Evolutionary conservation across 2,888 invertebrate genomes (phyloP).

Genomic region (Epiblema foenella): DNA sequence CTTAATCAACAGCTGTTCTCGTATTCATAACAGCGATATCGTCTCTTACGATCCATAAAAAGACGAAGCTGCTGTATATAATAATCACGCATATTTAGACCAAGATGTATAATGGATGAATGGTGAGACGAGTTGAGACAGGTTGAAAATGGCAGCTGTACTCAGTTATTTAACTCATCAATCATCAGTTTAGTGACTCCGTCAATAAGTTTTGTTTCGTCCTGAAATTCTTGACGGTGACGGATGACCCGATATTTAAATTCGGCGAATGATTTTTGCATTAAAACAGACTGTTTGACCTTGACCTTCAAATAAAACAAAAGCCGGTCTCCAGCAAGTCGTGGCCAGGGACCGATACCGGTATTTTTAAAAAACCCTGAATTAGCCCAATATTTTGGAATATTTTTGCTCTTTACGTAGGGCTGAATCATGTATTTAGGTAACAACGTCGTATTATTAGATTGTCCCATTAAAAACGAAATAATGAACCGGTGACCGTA

Average conservation of each 20-base stretch:
- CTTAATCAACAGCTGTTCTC: constrained; percentile 1
- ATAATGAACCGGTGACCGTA: no score
- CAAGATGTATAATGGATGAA: background rate
- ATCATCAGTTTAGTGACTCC: constrained; percentile 43
- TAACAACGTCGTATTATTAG: no score
- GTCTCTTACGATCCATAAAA: background rate
- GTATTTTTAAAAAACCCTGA: no score
- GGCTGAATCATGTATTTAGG: no score
- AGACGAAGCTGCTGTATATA: background rate
- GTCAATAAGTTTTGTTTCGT: constrained; percentile 46
- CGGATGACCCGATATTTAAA: constrained; percentile 14
- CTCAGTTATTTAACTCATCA: constrained; percentile 37
- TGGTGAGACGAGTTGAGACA: background rate
- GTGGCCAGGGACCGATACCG: no score
- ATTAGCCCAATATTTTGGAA: no score
- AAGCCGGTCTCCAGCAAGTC: no score
- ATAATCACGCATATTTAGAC: background rate
- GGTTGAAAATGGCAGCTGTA: background rate
- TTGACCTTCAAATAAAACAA: background rate
- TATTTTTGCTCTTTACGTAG: no score
- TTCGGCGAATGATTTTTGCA: background rate
- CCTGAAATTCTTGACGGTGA: constrained; percentile 37
- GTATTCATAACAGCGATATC: background rate
- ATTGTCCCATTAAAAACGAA: no score
- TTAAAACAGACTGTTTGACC: background rate